A percentile compares a stretch with the other conserved stretches of the same genome.
phyloP scores from a whole-genome alignment of 2,888 invertebrate genomes.

The Agriopis marginaria region DNA sequence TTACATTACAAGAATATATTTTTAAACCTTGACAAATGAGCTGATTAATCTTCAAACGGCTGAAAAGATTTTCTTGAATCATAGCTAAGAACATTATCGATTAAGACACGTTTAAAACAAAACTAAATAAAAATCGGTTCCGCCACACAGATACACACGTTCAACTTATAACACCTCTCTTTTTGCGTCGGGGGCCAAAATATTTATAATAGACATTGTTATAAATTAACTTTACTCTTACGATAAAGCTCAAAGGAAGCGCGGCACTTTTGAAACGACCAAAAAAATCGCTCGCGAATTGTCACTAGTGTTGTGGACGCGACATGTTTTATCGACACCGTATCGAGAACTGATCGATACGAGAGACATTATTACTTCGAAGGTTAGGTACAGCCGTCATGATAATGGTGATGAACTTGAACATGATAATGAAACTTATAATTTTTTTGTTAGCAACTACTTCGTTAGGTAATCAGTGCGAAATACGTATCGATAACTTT shows the following conservation, averaged over 20 bases:
- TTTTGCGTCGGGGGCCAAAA: too few species aligned
- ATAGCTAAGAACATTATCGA: too few species aligned
- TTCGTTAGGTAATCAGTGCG: conserved; percentile 24
- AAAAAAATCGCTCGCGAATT: conserved; percentile 17
- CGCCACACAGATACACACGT: too few species aligned
- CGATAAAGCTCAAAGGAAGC: not conserved
- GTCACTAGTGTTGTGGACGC: conserved; percentile 43
- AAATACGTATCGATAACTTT: conserved; percentile 18
- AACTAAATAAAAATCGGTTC: too few species aligned
- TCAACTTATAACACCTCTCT: too few species aligned
- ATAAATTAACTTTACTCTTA: not conserved
- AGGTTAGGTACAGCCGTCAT: conserved; percentile 34
- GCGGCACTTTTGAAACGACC: conserved; percentile 3
- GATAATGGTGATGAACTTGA: conserved; percentile 31
- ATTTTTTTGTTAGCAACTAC: conserved; percentile 13
- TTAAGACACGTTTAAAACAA: too few species aligned
- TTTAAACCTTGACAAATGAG: too few species aligned
- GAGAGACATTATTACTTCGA: conserved; percentile 26
- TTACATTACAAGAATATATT: too few species aligned
- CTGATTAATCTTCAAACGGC: too few species aligned
- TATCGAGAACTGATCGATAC: conserved; percentile 46
- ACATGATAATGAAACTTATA: conserved; percentile 32
- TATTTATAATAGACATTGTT: too few species aligned
- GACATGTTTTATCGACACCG: conserved; percentile 47
- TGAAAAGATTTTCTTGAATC: too few species aligned